phyloP scores from a whole-genome alignment of 2,888 invertebrate species.

The Synanthedon myopaeformis region DNA sequence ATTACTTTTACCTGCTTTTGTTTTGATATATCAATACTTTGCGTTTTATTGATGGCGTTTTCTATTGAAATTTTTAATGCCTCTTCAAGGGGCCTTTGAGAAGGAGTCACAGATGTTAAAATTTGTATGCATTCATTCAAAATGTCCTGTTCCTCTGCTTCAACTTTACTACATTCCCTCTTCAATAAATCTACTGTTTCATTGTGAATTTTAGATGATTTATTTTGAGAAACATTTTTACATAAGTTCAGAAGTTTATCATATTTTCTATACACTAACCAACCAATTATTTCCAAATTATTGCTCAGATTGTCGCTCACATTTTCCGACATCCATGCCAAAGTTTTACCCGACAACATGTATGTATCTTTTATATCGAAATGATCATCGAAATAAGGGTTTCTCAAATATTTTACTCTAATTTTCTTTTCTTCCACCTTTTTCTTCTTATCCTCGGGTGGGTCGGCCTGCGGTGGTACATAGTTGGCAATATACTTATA shows the following conservation, averaged over 20 bases:
- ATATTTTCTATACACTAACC: constrained; percentile 76
- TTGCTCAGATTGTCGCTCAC: constrained; percentile 59
- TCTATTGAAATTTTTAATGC: constrained; percentile 62
- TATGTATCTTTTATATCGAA: constrained; percentile 83
- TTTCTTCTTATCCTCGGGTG: constrained; percentile 26
- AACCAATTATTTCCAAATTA: constrained; percentile 75
- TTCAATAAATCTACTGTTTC: constrained; percentile 40
- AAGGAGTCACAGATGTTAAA: constrained; percentile 19
- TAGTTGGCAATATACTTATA: constrained; percentile 73
- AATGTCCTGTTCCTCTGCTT: constrained; percentile 19
- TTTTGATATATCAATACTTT: constrained; percentile 67
- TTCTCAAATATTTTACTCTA: constrained; percentile 82
- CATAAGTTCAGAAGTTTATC: constrained; percentile 40
- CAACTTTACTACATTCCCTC: constrained; percentile 19
- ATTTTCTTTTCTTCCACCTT: constrained; percentile 77
- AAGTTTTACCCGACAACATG: constrained; percentile 85
- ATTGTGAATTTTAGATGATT: constrained; percentile 30
- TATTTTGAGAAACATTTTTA: constrained; percentile 23
- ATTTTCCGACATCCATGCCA: constrained; percentile 72
- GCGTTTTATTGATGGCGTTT: constrained; percentile 65
- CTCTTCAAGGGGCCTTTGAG: constrained; percentile 43
- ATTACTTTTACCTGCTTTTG: constrained; percentile 59
- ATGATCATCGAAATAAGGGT: constrained; percentile 89
- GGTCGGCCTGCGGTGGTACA: constrained; percentile 18
- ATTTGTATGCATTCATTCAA: constrained; percentile 28